Base-by-base conservation (phyloP, 1,140 invertebrate genomes). In the Ladona fulva region DNA sequence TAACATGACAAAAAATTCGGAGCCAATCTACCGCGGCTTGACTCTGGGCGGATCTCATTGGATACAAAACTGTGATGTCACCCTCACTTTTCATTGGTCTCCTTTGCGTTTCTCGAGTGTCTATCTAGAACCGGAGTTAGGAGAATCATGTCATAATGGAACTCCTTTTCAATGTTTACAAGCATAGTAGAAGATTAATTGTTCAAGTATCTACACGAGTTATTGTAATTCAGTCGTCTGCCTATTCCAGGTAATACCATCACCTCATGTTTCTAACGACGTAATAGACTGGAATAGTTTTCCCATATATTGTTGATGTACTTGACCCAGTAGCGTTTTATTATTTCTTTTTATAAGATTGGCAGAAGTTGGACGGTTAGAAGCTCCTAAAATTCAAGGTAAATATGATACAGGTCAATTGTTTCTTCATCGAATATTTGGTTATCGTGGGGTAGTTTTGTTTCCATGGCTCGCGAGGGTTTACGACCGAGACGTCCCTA, bases 371-470 rank as follows among this genome's bases (percentile, higher is more conserved):
- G 93, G 93, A 24, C 89, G 90, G 81, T 85, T 95, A 79, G 93
- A 96, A 86, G 86, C 90, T 74, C 94, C 94, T 59, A 96, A 96
- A 87, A 84, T 92, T 73, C 89, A 93, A 80, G 95, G 94, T 59
- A 95, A 96, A 87, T 98, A 98, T 88, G 94, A 96, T 82, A 97
- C 96, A 16, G 96, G 97, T 42, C 97, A 98, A 85, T 86, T 98
- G 73, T 98, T 99, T 84, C 87, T 99, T 24, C 97, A 99, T 84
- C 90, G 93, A 83, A 92, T 98, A 22, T 99, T 99, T 87, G 96
- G 96, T 19, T 99, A 99, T 84, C 88, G 97, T 82, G 97, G 97
- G 14, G 95, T 98, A 10, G 92, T 98, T 79, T 87, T 99, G 24
- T 98, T 98, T 85, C 96, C 97, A 7, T 99, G 97, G 97, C 86